A percentile compares a stretch with the other conserved stretches of the same genome.
phyloP scores from a whole-genome alignment of 2,888 invertebrate species.

The Phaedon cochleariae region DNA sequence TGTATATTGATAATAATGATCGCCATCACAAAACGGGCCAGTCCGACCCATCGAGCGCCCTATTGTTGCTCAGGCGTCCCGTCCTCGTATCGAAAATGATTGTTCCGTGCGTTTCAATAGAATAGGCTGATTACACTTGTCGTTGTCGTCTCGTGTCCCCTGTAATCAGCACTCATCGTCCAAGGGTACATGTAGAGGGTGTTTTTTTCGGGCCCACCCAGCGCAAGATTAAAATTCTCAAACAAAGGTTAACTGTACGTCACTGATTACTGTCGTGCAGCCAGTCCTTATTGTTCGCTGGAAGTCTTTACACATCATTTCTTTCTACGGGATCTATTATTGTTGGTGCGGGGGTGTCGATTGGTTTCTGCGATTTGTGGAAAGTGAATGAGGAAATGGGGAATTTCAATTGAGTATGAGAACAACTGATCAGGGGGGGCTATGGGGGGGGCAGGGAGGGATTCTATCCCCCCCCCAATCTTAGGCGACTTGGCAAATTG shows the following conservation, averaged over 20 bases:
- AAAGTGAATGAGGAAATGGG: background rate
- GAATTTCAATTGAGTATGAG: background rate
- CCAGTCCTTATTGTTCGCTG: conserved; percentile 31
- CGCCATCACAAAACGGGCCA: conserved; percentile 16
- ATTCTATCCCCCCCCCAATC: too few species aligned
- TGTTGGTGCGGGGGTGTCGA: background rate
- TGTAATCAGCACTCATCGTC: conserved; percentile 49
- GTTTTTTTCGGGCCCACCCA: conserved; percentile 45
- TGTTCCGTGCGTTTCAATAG: conserved; percentile 53
- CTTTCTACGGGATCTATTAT: conserved; percentile 10
- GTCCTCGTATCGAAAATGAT: conserved; percentile 39
- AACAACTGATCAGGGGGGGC: too few species aligned
- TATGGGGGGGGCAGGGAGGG: too few species aligned
- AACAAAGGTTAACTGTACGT: conserved; percentile 57
- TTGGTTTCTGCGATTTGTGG: background rate
- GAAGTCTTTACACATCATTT: conserved; percentile 40
- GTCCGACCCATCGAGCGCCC: conserved; percentile 16
- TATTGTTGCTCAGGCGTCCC: conserved; percentile 42
- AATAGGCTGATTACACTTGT: conserved; percentile 57
- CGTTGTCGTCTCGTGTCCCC: conserved; percentile 45
- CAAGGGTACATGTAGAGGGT: conserved; percentile 33
- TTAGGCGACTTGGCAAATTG: too few species aligned
- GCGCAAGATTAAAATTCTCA: conserved; percentile 57
- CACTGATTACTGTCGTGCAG: conserved; percentile 44
- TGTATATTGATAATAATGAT: too few species aligned